Base-by-base conservation (phyloP, 2,797 vertebrate species). In the Hippocampus kuda region DNA sequence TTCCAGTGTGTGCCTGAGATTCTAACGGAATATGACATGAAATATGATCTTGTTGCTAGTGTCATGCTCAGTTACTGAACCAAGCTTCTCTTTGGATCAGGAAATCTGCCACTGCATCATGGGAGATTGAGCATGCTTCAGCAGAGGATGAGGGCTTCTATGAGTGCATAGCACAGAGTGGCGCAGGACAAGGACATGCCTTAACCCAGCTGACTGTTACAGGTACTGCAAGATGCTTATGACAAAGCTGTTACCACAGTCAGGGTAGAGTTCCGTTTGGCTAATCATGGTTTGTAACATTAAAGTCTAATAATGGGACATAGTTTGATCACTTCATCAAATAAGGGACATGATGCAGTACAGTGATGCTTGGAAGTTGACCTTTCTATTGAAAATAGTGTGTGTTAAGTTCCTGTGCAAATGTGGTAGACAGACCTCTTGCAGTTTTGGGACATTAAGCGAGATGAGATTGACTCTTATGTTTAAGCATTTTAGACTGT, bases 121-220 rank as follows among this genome's bases (percentile, higher is more conserved):
- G 94, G 94, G 89, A 94, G 80, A 94, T 98, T 78, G 85, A 84
- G 0, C 73, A 72, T 0, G 91, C 82, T 0, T 94, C 93, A 0
- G 77, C 84, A 16, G 83, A 83, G 0, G 93, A 97, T 0, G 94
- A 94, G 80, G 96, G 94, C 56, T 71, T 66, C 0, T 98, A 98
- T 0, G 93, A 96, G 75, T 98, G 96, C 70, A 67, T 80, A 0
- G 95, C 93, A 0, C 88, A 89, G 5, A 97, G 92, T 88, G 89
- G 81, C 8, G 90, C 90, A 0, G 96, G 96, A 22, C 88, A 83
- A 0, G 91, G 93, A 0, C 89, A 77, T 27, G 95, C 93, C 41
- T 76, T 79, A 8, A 82, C 91, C 24, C 89, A 90, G 49, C 10
- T 98, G 61, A 88, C 87, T 10, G 85, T 98, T 57, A 91, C 90